Base-by-base conservation (phyloP, 1,140 invertebrate genomes). In the Pogonomyrmex barbatus region DNA sequence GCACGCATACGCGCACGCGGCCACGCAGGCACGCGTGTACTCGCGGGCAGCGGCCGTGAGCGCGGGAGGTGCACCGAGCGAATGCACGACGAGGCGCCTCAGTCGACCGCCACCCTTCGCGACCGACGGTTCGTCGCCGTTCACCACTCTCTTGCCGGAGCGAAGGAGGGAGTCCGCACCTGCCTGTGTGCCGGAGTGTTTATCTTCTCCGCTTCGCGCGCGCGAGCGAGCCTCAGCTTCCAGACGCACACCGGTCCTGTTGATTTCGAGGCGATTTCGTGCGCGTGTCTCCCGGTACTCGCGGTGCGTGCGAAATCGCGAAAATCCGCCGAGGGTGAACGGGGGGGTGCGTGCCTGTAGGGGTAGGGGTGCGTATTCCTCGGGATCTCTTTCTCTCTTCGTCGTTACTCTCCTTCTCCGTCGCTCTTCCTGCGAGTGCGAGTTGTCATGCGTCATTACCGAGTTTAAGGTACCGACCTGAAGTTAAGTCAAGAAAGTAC, bases 31-130 rank as follows among this genome's bases (percentile, higher is more conserved):
- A 52, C 68, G 58, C 86, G 63, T 54, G 45, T 52, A 54, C 42
- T 30, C 52, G 50, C 42, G 54, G 30, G 10, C 50, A 54, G 17
- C 47, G 33, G 45, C 71, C 30, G 47, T 56, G 79, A 75, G 81
- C 85, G 89, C 75, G 54, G 82, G 82, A 87, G 86, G 63, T 71
- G 67, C 88, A 77, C 60, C 67, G 54, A 78, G 65, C 63, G 77
- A 76, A 58, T 67, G 71, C 65, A 68, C 60, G 58, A 10, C 73
- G 78, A 78, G 85, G 50, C 63, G 71, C 63, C 86, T 91, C 91
- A 91, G 92, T 92, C 87, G 67, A 86, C 62, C 86, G 75, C 79
- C 84, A 88, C 65, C 87, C 79, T 88, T 86, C 83, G 89, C 30
- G 47, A 65, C 24, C 58, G 86, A 78, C 67, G 76, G 52, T 68